phyloP scores from a whole-genome alignment of 2,113 vertebrate species.

The Talpa occidentalis region DNA sequence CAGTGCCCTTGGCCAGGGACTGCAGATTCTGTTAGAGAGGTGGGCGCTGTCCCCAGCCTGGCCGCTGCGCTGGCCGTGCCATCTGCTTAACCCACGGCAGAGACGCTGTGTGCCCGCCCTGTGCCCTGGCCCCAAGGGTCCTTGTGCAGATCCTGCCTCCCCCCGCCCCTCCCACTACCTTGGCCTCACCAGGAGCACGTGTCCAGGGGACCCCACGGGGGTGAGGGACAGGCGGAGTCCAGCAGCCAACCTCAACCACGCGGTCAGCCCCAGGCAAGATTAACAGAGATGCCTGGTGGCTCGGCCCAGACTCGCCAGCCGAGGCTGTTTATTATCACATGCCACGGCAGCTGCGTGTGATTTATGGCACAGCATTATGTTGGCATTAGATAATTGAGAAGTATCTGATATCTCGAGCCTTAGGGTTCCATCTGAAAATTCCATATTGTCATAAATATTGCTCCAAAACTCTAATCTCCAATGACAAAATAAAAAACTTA shows the following conservation, averaged over 20 bases:
- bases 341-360: neutral
- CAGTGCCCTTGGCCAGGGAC: neutral
- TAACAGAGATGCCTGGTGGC: neutral
- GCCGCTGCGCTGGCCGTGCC: fast-evolving
- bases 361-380: neutral
- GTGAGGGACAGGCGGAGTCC: neutral
- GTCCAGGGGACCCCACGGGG: neutral
- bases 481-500: neutral
- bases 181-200: neutral
- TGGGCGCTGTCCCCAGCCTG: neutral
- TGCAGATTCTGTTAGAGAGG: neutral
- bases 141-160: neutral
- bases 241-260: neutral
- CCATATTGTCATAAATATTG: neutral
- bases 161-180: no score
- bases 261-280: neutral
- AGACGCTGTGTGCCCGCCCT: neutral
- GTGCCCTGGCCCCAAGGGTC: no score
- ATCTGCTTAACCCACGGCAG: neutral
- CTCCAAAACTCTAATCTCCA: neutral
- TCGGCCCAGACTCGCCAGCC: neutral
- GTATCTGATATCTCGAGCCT: neutral
- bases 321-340: neutral
- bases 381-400: neutral
- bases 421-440: neutral